Conservation (phyloP, 2,888 invertebrate species). For the Agrotis exclamationis region DNA sequence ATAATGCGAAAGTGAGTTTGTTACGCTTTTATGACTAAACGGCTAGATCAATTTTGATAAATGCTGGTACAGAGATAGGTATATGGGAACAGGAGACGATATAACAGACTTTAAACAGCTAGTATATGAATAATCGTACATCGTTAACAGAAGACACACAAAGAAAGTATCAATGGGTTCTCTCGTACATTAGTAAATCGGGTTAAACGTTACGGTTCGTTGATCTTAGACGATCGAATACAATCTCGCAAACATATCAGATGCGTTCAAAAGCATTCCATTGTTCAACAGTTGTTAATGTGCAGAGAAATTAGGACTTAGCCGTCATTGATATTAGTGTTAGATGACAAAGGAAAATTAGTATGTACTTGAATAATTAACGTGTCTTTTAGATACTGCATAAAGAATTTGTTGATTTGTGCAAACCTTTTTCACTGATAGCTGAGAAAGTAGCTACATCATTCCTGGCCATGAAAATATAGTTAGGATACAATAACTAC, state of each 20-base stretch:
- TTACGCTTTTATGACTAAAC: too few species aligned
- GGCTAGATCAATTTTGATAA: too few species aligned
- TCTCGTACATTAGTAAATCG: slow-evolving; percentile 12
- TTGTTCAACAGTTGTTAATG: slow-evolving; percentile 43
- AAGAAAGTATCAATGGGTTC: slow-evolving; percentile 4
- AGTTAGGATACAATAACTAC: too few species aligned
- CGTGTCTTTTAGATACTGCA: not conserved
- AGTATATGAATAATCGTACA: too few species aligned
- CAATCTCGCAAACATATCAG: slow-evolving; percentile 34
- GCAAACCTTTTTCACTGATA: too few species aligned
- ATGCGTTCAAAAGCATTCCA: slow-evolving; percentile 19
- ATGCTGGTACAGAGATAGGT: too few species aligned
- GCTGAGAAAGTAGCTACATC: not conserved
- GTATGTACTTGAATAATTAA: not conserved
- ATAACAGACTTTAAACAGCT: too few species aligned
- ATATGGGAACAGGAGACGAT: too few species aligned
- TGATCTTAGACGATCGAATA: slow-evolving; percentile 26
- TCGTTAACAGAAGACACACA: not conserved
- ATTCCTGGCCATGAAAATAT: too few species aligned
- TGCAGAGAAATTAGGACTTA: slow-evolving; percentile 37
- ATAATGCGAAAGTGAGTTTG: too few species aligned
- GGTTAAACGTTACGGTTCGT: slow-evolving; percentile 31
- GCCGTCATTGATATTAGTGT: slow-evolving; percentile 2
- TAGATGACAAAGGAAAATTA: not conserved
- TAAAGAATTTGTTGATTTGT: not conserved